Evolutionary conservation across 2,888 invertebrate species (phyloP).

Genomic region (Aricia artaxerxes): DNA sequence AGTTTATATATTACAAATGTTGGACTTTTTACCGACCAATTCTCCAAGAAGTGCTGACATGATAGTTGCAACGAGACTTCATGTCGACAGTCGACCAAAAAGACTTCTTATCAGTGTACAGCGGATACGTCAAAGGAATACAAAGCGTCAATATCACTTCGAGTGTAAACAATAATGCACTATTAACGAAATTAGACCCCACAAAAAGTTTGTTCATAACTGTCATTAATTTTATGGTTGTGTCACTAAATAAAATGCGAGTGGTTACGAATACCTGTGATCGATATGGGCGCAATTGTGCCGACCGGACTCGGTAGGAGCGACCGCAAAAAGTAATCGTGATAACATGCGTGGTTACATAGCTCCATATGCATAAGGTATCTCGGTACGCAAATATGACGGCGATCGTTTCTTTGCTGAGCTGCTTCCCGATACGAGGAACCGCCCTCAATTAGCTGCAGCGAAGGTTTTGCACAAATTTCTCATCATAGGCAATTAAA

Average conservation of each 20-base stretch:
- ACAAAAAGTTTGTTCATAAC: slow-evolving; percentile 10
- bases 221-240: slow-evolving; percentile 22
- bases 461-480: slow-evolving; percentile 5
- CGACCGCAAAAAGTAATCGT: slow-evolving; percentile 41
- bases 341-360: slow-evolving; percentile 38
- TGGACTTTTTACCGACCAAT: neutral
- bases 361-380: slow-evolving; percentile 34
- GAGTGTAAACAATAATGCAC: slow-evolving; percentile 19
- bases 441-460: slow-evolving; percentile 16
- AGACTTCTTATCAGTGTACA: neutral
- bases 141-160: neutral
- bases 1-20: neutral
- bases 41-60: neutral
- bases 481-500: slow-evolving; percentile 20
- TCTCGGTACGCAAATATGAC: slow-evolving; percentile 30
- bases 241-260: slow-evolving; percentile 31
- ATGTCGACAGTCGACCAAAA: neutral
- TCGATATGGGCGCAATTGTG: slow-evolving; percentile 42
- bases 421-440: slow-evolving; percentile 28
- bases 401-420: slow-evolving; percentile 16
- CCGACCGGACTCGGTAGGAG: slow-evolving; percentile 34
- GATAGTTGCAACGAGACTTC: neutral
- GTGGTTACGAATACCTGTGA: slow-evolving; percentile 40
- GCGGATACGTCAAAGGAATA: neutral
- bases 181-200: slow-evolving; percentile 20